Evolutionary conservation across 1,140 invertebrate genomes (phyloP).

Genomic region (Drosophila mojavensis): DNA sequence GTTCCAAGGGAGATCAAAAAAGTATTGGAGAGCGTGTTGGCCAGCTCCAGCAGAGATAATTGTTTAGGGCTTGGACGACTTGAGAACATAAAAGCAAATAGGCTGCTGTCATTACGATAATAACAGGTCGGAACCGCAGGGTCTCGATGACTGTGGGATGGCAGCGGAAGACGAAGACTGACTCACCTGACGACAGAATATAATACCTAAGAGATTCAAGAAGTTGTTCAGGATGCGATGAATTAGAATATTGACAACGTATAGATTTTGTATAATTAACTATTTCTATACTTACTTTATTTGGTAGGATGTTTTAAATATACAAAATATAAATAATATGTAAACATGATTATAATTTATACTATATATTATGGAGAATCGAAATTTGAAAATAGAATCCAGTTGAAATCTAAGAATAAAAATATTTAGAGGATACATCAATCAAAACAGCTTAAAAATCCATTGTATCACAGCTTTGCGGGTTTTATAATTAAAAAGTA

Average conservation of each 20-base stretch:
- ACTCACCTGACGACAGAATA: slow-evolving; percentile 56
- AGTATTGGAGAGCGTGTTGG: slow-evolving; percentile 17
- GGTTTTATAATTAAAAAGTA: too few relatives aligned
- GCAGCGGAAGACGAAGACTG: slow-evolving; percentile 39
- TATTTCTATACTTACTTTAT: too few relatives aligned
- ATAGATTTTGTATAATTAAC: too few relatives aligned
- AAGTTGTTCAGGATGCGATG: slow-evolving; percentile 47
- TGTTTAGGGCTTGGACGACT: slow-evolving; percentile 68
- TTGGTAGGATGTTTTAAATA: too few relatives aligned
- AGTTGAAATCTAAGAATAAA: too few relatives aligned
- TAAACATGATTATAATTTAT: too few relatives aligned
- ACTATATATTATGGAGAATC: too few relatives aligned
- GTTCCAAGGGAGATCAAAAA: slow-evolving; percentile 36
- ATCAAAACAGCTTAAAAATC: too few relatives aligned
- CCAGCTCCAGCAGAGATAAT: slow-evolving; percentile 65
- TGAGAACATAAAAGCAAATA: slow-evolving; percentile 76
- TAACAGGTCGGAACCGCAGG: slow-evolving; percentile 72
- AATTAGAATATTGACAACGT: not conserved
- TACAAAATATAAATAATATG: too few relatives aligned
- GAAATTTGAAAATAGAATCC: too few relatives aligned
- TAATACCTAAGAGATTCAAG: slow-evolving; percentile 55
- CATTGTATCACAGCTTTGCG: too few relatives aligned
- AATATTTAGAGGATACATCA: too few relatives aligned
- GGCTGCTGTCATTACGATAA: slow-evolving; percentile 74
- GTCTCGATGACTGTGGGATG: slow-evolving; percentile 25